phyloP scores from a whole-genome alignment of 64 coral and sea anemone species.

The Astreopora myriophthalma region DNA sequence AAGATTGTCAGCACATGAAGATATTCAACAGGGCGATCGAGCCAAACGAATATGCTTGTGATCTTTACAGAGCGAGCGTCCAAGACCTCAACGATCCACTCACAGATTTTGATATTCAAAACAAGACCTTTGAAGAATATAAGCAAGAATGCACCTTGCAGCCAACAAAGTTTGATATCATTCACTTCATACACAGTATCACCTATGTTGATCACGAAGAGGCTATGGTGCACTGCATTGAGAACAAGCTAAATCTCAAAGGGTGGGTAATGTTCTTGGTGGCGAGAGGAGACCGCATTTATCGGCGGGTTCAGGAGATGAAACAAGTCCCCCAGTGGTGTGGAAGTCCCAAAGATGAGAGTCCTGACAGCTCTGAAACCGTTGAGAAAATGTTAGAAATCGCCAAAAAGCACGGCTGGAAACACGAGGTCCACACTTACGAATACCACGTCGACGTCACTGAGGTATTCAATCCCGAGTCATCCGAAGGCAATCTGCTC shows the following conservation, averaged over 20 bases:
- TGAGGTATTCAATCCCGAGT: slow-evolving; percentile 51
- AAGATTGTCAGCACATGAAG: neutral
- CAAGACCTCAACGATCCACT: neutral
- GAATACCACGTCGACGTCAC: slow-evolving; percentile 72
- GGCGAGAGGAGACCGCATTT: neutral
- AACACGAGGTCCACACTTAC: slow-evolving; percentile 2
- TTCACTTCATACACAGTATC: slow-evolving; percentile 28
- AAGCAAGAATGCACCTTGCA: neutral
- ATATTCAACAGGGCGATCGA: slow-evolving; percentile 42
- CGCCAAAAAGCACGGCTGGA: slow-evolving; percentile 62
- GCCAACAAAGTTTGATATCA: slow-evolving; percentile 24
- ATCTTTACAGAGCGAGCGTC: neutral
- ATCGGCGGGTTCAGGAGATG: neutral
- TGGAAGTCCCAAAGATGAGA: neutral
- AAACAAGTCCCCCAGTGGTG: neutral
- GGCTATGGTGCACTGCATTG: slow-evolving; percentile 17
- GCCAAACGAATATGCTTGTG: neutral
- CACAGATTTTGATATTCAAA: neutral
- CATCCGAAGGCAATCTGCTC: slow-evolving; percentile 48
- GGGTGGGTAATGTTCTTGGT: neutral
- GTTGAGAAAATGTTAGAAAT: slow-evolving; percentile 19
- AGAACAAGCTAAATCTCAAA: neutral
- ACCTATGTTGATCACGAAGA: slow-evolving; percentile 7
- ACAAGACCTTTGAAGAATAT: slow-evolving; percentile 24
- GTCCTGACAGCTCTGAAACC: neutral